Conservation (phyloP, 2,797 vertebrate genomes). For the Falco concolor region DNA sequence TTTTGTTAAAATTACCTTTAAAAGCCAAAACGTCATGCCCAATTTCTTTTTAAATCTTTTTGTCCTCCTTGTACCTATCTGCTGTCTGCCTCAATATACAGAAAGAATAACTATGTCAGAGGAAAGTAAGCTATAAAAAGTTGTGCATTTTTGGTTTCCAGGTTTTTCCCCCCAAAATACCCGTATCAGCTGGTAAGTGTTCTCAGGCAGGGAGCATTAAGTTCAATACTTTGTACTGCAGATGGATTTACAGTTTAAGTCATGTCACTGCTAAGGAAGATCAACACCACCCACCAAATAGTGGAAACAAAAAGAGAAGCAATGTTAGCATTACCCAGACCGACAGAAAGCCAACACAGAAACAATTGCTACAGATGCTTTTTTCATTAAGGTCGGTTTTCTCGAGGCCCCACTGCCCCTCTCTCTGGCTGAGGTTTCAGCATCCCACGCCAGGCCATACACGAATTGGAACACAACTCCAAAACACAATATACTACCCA, state of each 20-base stretch:
- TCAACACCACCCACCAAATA: neutral
- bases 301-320: slow-evolving; percentile 10
- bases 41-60: neutral
- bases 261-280: neutral
- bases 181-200: neutral
- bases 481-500: slow-evolving; percentile 7
- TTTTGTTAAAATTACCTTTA: neutral
- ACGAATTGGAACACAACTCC: neutral
- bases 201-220: neutral
- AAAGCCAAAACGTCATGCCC: neutral
- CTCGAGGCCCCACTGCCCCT: neutral
- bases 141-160: neutral
- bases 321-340: neutral
- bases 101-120: neutral
- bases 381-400: neutral
- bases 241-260: neutral
- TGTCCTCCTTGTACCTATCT: neutral
- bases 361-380: neutral
- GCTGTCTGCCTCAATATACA: neutral
- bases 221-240: neutral
- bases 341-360: neutral
- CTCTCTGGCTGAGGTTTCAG: neutral
- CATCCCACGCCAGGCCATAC: neutral
- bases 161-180: neutral
- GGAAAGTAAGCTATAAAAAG: neutral